Conservation (phyloP, 2,888 invertebrate genomes). For the Epinotia demarniana region DNA sequence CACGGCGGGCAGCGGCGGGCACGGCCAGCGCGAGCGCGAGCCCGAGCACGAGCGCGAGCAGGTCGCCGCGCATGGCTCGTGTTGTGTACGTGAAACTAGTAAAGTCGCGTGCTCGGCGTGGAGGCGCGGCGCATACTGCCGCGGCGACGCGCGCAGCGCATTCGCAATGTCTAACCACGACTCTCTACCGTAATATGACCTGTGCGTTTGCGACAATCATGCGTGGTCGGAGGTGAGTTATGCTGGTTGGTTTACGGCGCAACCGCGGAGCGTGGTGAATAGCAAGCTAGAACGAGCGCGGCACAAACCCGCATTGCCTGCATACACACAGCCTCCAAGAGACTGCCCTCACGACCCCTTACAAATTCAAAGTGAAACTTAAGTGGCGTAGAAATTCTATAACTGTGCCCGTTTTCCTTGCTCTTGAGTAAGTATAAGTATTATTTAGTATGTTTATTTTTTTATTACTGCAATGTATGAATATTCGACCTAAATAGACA, state of each 20-base stretch:
- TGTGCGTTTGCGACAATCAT: background rate
- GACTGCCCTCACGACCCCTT: background rate
- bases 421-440: too few relatives aligned
- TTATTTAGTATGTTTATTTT: too few relatives aligned
- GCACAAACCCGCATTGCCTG: background rate
- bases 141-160: slow-evolving; percentile 40
- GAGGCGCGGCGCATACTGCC: slow-evolving; percentile 51
- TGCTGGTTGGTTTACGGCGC: slow-evolving; percentile 4
- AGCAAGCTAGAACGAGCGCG: background rate
- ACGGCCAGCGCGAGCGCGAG: slow-evolving; percentile 51
- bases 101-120: slow-evolving; percentile 29
- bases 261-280: background rate
- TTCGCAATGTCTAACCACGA: background rate
- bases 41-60: slow-evolving; percentile 33
- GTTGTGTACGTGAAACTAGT: slow-evolving; percentile 1
- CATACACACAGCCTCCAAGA: slow-evolving; percentile 1
- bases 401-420: too few relatives aligned
- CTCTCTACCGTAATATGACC: slow-evolving; percentile 2
- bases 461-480: too few relatives aligned
- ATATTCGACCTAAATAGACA: too few relatives aligned
- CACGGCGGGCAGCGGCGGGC: slow-evolving; percentile 58
- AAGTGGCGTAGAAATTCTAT: too few relatives aligned
- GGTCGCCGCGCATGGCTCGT: slow-evolving; percentile 38
- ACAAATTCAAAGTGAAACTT: background rate
- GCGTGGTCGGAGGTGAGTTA: background rate